Conservation (phyloP, 2,113 vertebrate species). For the Carassius carassius region DNA sequence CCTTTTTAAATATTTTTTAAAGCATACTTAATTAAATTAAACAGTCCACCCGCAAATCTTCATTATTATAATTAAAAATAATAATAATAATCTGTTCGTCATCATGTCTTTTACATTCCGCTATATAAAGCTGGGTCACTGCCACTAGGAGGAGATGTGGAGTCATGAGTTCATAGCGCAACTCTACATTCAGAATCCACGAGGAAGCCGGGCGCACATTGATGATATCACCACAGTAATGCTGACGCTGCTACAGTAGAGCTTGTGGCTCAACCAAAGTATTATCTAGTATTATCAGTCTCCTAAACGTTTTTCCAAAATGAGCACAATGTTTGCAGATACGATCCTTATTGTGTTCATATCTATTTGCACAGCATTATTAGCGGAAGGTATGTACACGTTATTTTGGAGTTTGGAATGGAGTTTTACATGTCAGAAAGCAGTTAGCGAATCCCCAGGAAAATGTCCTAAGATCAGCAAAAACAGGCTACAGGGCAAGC, state of each 20-base stretch:
- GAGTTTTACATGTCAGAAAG: background rate
- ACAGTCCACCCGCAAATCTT: background rate
- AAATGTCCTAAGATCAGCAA: background rate
- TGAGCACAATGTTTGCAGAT: conserved; percentile 98
- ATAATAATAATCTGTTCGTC: background rate
- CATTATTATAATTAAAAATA: background rate
- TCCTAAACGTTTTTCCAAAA: conserved; percentile 56
- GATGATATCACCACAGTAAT: conserved; percentile 36
- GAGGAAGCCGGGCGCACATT: conserved; percentile 30
- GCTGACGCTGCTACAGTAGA: conserved; percentile 47
- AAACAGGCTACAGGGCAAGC: background rate
- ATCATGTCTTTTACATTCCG: background rate
- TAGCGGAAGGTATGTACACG: conserved; percentile 88
- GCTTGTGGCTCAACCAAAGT: background rate
- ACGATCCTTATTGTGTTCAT: conserved; percentile 96
- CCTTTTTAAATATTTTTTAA: background rate
- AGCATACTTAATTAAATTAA: background rate
- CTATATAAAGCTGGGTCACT: background rate
- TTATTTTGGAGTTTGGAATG: background rate
- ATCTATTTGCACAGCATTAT: conserved; percentile 91
- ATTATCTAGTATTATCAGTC: background rate
- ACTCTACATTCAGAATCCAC: background rate
- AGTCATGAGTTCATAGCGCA: background rate
- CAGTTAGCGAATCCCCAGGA: background rate
- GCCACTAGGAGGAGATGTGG: conserved; percentile 20